Conservation (phyloP, 2,888 invertebrate species). For the Theodoxus fluviatilis region DNA sequence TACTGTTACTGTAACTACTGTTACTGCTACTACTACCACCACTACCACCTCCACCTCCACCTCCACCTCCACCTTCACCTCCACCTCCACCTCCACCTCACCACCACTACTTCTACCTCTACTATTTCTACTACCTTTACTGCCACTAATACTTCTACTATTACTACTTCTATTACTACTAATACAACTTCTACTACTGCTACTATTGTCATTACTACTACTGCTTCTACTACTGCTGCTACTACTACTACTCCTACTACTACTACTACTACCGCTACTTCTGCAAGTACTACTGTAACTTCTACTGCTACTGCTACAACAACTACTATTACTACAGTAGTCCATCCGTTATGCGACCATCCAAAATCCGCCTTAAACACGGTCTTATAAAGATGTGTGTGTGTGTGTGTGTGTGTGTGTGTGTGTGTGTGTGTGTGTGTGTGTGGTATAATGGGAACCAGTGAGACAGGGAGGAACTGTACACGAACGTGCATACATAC, state of each 20-base stretch:
- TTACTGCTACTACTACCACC: too few relatives aligned
- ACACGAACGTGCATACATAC: too few relatives aligned
- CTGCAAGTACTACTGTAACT: slow-evolving; percentile 5
- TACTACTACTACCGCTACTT: slow-evolving; percentile 11
- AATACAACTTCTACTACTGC: slow-evolving; percentile 3
- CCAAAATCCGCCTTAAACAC: too few relatives aligned
- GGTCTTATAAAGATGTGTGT: too few relatives aligned
- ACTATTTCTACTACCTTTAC: background rate
- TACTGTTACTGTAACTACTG: too few relatives aligned
- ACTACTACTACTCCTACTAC: slow-evolving; percentile 17
- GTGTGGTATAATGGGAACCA: too few relatives aligned
- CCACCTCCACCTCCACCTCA: background rate
- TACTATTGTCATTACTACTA: background rate
- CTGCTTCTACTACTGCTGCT: slow-evolving; percentile 5
- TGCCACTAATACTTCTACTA: slow-evolving; percentile 11
- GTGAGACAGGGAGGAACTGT: too few relatives aligned
- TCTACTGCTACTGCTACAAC: slow-evolving; percentile 14
- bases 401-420: too few relatives aligned
- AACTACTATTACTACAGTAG: slow-evolving; percentile 9
- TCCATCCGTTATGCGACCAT: too few relatives aligned
- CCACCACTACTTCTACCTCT: background rate
- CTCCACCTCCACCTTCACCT: background rate
- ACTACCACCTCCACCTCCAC: background rate
- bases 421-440: too few relatives aligned
- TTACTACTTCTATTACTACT: slow-evolving; percentile 14